Evolutionary conservation across 2,113 vertebrate species (phyloP), one percentile per base, ranked within the genome.

Genomic region (Larimichthys polyactis): DNA sequence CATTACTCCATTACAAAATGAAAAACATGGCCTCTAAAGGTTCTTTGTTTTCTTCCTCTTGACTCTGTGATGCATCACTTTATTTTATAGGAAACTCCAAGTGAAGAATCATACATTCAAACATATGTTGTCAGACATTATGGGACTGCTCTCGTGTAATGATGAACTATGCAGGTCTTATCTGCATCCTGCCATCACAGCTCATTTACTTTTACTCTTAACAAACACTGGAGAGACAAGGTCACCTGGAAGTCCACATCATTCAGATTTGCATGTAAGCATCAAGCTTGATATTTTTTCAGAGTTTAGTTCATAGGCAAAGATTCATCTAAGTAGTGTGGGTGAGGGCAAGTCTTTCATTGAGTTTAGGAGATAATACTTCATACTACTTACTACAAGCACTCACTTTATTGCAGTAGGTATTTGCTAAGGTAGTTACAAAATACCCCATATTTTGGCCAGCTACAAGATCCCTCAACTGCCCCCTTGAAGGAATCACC

Each of bases 1-100:
- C 81, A 67, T 88, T 69, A 86, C 76, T 79, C 36, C 36, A 40
- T 78, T 77, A 54, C 24, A 58, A 66, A 79, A 79, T 19, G 54
- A 46, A 70, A 79, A 91, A 88, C 78, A 84, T 52, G 68, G 19
- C 29, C 64, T 78, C 60, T 19, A 11, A 27, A 44, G 46, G 46
- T 44, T 62, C 73, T 70, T 75, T 79, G 79, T 70, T 72, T 43
- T 71, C 57, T 16, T 51, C n/a, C 36, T 72, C 40, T 82, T 46
- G 20, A 44, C 78, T 48, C 58, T 16, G 22, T 62, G 65, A 57
- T 27, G 60, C 54, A 68, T 71, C 71, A 14, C 8, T 67, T 60
- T 59, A 12, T 46, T 73, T 72, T 11, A 59, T 22, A 58, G 27
- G 27, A 62, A 67, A 67, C n/a, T 17, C n/a, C 8, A 66, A 59